phyloP scores from a whole-genome alignment of 2,888 invertebrate genomes.

The Eristalis intricaria region DNA sequence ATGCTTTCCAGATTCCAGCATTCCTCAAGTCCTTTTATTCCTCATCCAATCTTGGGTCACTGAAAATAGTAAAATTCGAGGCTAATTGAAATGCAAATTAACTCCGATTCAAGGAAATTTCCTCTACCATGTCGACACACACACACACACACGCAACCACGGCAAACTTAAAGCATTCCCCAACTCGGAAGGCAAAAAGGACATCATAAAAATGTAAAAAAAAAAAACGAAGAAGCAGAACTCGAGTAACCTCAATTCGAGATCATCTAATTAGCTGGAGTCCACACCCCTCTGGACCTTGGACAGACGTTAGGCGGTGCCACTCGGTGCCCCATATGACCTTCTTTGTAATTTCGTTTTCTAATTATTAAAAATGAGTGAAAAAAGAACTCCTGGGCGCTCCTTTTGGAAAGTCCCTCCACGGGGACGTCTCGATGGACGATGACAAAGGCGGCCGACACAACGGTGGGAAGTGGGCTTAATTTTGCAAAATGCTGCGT shows the following conservation, averaged over 20 bases:
- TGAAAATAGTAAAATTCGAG: background rate
- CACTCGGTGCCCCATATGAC: slow-evolving; percentile 2
- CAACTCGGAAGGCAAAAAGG: background rate
- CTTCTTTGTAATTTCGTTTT: slow-evolving; percentile 4
- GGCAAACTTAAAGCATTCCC: background rate
- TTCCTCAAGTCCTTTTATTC: too few relatives aligned
- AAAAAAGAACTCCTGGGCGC: background rate
- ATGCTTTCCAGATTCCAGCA: background rate
- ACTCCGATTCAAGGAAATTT: background rate
- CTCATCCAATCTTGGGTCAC: background rate
- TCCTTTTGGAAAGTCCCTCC: background rate
- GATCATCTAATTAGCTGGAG: background rate
- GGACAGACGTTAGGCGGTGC: background rate
- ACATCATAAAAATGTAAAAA: background rate
- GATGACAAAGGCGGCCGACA: background rate
- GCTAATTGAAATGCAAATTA: background rate
- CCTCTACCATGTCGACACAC: background rate
- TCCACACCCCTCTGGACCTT: background rate
- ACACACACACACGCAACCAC: background rate
- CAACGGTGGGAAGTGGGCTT: background rate
- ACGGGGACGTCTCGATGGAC: background rate
- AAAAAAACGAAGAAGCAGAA: background rate
- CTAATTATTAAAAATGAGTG: slow-evolving; percentile 1
- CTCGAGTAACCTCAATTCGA: background rate
- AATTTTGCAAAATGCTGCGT: slow-evolving; percentile 15